phyloP scores from a whole-genome alignment of 2,113 vertebrate species.

The Nansenia antarctica region DNA sequence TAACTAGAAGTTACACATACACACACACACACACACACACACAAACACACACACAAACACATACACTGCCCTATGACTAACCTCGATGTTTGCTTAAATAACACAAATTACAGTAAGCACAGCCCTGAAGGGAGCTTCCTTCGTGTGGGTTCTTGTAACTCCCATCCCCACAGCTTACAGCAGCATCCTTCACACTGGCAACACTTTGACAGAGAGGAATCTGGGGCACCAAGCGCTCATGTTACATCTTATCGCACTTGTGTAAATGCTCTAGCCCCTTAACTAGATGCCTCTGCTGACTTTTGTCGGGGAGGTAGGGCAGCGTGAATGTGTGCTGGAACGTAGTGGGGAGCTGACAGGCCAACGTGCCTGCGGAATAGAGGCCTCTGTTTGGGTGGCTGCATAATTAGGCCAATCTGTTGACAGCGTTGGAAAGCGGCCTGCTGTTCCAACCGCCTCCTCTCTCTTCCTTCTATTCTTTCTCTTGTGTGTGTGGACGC shows the following conservation, averaged over 20 bases:
- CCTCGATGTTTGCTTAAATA: constrained; percentile 66
- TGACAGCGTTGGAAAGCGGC: constrained; percentile 52
- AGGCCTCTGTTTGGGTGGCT: constrained; percentile 66
- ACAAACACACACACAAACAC: constrained; percentile 25
- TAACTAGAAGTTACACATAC: no score
- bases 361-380: constrained; percentile 61
- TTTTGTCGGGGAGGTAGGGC: constrained; percentile 26
- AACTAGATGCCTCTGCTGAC: constrained; percentile 30
- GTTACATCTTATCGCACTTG: constrained; percentile 42
- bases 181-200: constrained; percentile 41
- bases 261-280: constrained; percentile 33
- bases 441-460: constrained; percentile 23
- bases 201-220: constrained; percentile 46
- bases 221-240: constrained; percentile 44
- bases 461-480: neutral
- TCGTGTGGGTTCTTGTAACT: constrained; percentile 35
- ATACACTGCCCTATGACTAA: constrained; percentile 39
- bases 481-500: neutral
- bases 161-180: constrained; percentile 45
- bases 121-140: constrained; percentile 50
- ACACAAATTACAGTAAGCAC: constrained; percentile 56
- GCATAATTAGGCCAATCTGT: constrained; percentile 72
- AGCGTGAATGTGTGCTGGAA: constrained; percentile 32
- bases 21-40: constrained; percentile 27
- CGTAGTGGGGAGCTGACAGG: constrained; percentile 55